Base-by-base conservation (phyloP, 2,888 invertebrate genomes). In the Mesorhabditis belari region DNA sequence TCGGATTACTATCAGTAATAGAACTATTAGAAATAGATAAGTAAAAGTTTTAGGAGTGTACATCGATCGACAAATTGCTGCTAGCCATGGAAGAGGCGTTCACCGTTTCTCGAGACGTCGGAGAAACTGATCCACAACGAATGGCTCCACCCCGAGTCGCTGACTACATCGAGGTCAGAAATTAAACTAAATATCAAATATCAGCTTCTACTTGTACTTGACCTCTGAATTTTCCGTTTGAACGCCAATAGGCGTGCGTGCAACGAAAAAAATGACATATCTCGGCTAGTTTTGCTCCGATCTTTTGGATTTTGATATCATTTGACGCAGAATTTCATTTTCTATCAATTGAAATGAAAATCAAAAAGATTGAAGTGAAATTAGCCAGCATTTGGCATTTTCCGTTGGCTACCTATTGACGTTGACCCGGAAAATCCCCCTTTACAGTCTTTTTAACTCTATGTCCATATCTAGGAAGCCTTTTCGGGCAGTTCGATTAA, bases 91-190 rank as follows among this genome's bases (percentile, higher is more conserved):
- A 76, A 77, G 82, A 70, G 2, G 67, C 78, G 1, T 76, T 80
- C 64, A 82, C 82, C 70, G 85, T 86, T 3, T 83, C 85, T 21
- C 81, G 87, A 49, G 87, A 87, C 73, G 85, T 87, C 82, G 89
- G 89, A 69, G 90, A 89, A 56, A 88, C 88, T 0, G 93, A 93
- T 83, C 93, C 93, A 0, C 92, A 92, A 83, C 86, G 91, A 69
- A 93, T 93, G 92, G 86, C 90, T 9, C 89, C 93, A 9, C 87
- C 87, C 0, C 85, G 85, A 58, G 88, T 90, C 4, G 90, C 89
- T 67, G 85, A 87, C 59, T 92, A 92, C 82, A 84, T 92, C 0
- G 83, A 83, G 58, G 67, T 66, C 51, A 27, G 21, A 6, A 19
- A 23, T 50, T 44, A 12, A 29, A 35, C 17, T 54, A 21, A 23